These are phyloP conservation scores for Dendrolimus pini DNA, from an alignment of 2,888 invertebrate species.

Conservation along the genomic window DNA sequence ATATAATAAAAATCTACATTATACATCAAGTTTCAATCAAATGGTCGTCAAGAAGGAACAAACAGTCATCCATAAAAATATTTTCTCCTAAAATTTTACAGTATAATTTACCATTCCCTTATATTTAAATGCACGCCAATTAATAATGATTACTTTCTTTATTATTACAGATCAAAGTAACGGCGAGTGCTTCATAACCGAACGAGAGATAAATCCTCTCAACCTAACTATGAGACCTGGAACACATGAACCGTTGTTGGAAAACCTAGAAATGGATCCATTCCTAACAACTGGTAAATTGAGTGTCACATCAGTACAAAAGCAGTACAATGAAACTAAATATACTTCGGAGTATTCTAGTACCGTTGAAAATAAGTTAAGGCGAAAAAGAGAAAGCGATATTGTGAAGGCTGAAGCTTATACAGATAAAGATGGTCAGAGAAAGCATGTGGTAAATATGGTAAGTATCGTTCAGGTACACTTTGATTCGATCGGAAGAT, in stretches of 20 bases:
- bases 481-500: no score
- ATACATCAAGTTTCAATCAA: no score
- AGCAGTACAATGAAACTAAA: constrained; percentile 45
- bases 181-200: constrained; percentile 79
- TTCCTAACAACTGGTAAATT: constrained; percentile 49
- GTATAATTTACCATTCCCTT: no score
- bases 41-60: no score
- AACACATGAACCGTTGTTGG: constrained; percentile 58
- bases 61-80: no score
- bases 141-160: no score
- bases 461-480: constrained; percentile 49
- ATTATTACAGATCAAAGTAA: constrained; percentile 71
- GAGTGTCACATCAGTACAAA: constrained; percentile 50
- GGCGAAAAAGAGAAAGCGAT: constrained; percentile 80
- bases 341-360: constrained; percentile 41
- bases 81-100: no score
- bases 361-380: constrained; percentile 54
- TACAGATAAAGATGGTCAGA: constrained; percentile 81
- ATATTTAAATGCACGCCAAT: no score
- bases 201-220: constrained; percentile 81
- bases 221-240: constrained; percentile 68
- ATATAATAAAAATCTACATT: no score
- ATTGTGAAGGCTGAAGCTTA: constrained; percentile 84
- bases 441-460: constrained; percentile 85
- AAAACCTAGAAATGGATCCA: constrained; percentile 67